Base-by-base conservation (phyloP, 2,797 vertebrate genomes). In the Tenualosa ilisha region DNA sequence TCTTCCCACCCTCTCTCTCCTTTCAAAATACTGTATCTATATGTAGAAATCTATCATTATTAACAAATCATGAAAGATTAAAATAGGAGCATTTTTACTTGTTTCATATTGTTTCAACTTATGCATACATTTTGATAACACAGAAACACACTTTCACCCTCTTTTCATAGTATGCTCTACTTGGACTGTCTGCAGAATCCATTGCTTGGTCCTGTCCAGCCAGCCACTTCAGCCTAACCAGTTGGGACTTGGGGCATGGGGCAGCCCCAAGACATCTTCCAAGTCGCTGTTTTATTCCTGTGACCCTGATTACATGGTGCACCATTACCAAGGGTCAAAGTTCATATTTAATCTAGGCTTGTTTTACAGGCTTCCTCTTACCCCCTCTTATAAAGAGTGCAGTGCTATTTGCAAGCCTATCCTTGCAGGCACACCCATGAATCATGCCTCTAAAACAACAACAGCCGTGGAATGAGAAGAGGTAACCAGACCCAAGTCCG, bases 311-410 rank as follows among this genome's bases (percentile, higher is more conserved):
- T 86, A 90, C 88, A 92, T 85, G 83, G 83, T 82, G 87, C 85
- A 84, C 90, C 89, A 93, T 93, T 93, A 93, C 75, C 84, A 75
- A 15, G 87, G 93, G 91, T 93, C 93, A 92, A 92, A 91, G 92
- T 93, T 91, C 91, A 31, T 87, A 31, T 87, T 91, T 85, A 90
- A 90, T 92, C 84, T 89, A 87, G 86, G 86, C 86, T 85, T 91
- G 87, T 89, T 91, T 91, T 72, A 88, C 83, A 83, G 88, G 83
- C 89, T 40, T 68, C 84, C 82, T 54, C 22, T 82, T 40, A 81
- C 84, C 68, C 3, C 26, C 84, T 79, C 83, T 83, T 49, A 84
- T 49, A 84, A 54, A 85, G 72, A 59, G 43, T 20, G 15, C 13
- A 13, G 72, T 20, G 68, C 31, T 75, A 85, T 87, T 22, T 82